Evolutionary conservation across 2,888 invertebrate species (phyloP), one percentile per base, ranked within the genome.

Genomic region (Thecophora atra): DNA sequence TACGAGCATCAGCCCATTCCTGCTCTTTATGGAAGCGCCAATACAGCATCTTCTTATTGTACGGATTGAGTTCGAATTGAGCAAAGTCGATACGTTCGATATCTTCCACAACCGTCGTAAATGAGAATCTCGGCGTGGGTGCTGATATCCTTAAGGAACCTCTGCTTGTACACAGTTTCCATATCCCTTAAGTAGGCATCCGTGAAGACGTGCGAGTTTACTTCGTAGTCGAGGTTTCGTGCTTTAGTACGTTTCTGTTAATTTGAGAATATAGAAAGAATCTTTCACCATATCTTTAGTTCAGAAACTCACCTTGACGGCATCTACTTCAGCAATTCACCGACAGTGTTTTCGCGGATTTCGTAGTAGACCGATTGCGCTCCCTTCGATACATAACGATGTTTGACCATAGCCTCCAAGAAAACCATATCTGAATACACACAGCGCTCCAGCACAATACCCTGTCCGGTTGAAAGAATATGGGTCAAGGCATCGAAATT

Each of bases 391-490:
- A 97, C 83, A 82, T 91, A 96, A 7, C 93, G 93, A 79, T 90
- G 89, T 7, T 89, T 89, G 71, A 83, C 86, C 94, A 98, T 93
- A 0, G 97, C 92, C 82, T 97, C 94, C 68, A 91, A 82, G 85
- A 97, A 98, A 8, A 94, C 94, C 83, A 91, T 91, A 85, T 98
- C 97, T 6, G 95, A 94, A 87, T 90, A 93, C 0, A 91, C 91
- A 78, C 91, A 91, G 76, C 97, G 90, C 79, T 97, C 95, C 77
- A 98, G 81, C 0, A 99, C 93, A 2, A 97, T 94, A 70, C 99
- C 99, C 87, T 99, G 95, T 0, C 99, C 98, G 64, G 98, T 98
- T 77, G 94, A 96, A 2, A 99, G 83, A 0, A 99, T 79, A 87
- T 99, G 99, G 30, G 92, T 91, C 70, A 98, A 85, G 0, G 95